These are phyloP conservation scores for Vannuccia rotundouncinata DNA, from an alignment of 2,888 invertebrate species.

Conservation along the genomic window DNA sequence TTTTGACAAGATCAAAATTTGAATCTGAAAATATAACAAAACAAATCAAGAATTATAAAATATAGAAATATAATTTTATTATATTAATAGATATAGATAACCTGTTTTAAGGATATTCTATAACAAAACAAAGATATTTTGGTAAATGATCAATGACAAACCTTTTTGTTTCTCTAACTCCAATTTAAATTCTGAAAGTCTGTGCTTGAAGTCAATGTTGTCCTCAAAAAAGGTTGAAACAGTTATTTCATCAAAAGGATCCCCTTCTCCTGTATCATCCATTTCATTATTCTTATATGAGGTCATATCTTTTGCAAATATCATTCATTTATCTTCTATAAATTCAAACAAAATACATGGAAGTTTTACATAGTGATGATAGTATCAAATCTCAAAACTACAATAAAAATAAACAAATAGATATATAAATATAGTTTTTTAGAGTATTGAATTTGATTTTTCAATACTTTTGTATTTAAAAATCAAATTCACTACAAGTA, in stretches of 20 bases:
- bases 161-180: conserved; percentile 8
- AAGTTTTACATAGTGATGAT: too few species aligned
- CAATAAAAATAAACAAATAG: too few species aligned
- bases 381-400: too few species aligned
- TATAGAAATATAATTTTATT: neutral
- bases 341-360: too few species aligned
- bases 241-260: neutral
- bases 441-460: too few species aligned
- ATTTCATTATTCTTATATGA: neutral
- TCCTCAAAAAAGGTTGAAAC: neutral
- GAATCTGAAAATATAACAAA: neutral
- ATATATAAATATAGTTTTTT: too few species aligned
- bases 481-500: too few species aligned
- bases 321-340: too few species aligned
- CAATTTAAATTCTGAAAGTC: neutral
- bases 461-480: too few species aligned
- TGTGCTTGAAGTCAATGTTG: neutral
- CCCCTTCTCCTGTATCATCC: neutral
- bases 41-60: neutral
- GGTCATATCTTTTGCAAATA: neutral
- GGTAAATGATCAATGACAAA: neutral
- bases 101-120: neutral
- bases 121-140: neutral
- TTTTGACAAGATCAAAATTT: conserved; percentile 9
- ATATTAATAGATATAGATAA: neutral